Percentiles rank a stretch among this genome's conserved stretches.
phyloP scores from a whole-genome alignment of 2,888 invertebrate genomes.

The Tethea ocularis region DNA sequence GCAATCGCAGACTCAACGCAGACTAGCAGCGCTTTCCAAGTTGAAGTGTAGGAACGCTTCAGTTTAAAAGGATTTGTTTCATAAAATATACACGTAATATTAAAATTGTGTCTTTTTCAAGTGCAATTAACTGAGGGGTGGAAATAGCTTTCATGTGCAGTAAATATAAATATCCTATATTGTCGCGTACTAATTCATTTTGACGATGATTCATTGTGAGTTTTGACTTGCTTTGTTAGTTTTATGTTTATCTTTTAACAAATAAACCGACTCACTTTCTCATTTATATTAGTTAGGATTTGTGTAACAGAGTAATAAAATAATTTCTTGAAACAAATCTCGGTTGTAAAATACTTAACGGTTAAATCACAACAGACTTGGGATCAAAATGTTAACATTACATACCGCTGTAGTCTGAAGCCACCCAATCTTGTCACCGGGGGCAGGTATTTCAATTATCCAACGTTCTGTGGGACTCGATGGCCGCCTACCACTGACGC shows the following conservation, averaged over 20 bases:
- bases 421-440: constrained; percentile 44
- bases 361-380: constrained; percentile 42
- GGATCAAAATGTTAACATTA: constrained; percentile 50
- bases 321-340: neutral
- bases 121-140: constrained; percentile 9
- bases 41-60: constrained; percentile 29
- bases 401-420: constrained; percentile 35
- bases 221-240: neutral
- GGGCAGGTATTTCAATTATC: constrained; percentile 68
- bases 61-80: constrained; percentile 37
- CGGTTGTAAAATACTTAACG: neutral
- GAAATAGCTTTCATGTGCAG: neutral
- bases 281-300: too few relatives aligned
- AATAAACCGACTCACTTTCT: too few relatives aligned
- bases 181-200: neutral
- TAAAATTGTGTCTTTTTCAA: constrained; percentile 15
- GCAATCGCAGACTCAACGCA: constrained; percentile 27
- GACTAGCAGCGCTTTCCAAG: constrained; percentile 26
- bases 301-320: neutral
- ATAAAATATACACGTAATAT: constrained; percentile 17
- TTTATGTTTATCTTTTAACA: neutral
- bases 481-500: constrained; percentile 29
- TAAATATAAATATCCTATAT: neutral
- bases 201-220: neutral
- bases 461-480: constrained; percentile 40